Conservation (phyloP, 2,797 vertebrate genomes). For the Oceanodroma leucorhoa region DNA sequence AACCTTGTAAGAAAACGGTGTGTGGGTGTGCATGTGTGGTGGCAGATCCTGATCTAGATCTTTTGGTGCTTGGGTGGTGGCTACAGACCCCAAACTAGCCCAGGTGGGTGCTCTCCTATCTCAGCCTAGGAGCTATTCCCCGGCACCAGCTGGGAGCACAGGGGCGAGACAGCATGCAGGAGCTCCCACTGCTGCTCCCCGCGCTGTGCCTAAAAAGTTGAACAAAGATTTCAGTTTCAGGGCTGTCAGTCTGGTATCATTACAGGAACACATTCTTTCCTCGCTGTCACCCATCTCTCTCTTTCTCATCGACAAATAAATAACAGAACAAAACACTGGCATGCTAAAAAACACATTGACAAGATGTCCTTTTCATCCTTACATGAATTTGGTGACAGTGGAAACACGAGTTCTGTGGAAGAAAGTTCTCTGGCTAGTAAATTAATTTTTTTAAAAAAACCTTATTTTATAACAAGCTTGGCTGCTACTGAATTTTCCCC, state of each 20-base stretch:
- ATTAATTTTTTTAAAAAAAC: background rate
- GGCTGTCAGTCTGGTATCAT: background rate
- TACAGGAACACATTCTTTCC: background rate
- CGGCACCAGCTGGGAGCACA: background rate
- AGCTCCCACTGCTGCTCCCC: background rate
- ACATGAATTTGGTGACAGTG: background rate
- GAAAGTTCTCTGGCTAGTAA: background rate
- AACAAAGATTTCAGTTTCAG: background rate
- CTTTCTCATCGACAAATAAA: background rate
- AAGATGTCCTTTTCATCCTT: background rate
- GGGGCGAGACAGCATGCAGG: fast-evolving
- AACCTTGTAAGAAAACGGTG: background rate
- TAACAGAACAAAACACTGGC: slow-evolving; percentile 15
- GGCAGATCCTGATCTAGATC: background rate
- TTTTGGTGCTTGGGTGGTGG: background rate
- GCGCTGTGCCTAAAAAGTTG: background rate
- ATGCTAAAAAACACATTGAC: background rate
- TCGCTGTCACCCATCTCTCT: background rate
- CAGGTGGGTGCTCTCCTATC: background rate
- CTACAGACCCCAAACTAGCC: background rate
- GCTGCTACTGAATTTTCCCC: background rate
- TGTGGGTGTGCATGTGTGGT: background rate
- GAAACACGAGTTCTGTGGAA: background rate
- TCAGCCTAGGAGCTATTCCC: background rate
- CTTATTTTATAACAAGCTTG: background rate